phyloP scores from a whole-genome alignment of 2,888 invertebrate species.

The Crepidodera aurea region DNA sequence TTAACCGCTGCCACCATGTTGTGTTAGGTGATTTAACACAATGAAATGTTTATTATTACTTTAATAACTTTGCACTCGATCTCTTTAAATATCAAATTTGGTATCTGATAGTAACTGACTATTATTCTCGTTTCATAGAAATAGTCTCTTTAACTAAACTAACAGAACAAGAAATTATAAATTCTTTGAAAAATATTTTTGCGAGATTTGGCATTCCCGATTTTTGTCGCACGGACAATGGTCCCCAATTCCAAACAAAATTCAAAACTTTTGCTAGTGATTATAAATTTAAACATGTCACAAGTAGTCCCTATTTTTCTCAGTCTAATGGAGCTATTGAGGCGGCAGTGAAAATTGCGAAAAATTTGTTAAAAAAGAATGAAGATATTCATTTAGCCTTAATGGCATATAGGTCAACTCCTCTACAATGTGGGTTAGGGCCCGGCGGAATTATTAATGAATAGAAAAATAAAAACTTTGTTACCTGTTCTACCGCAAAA shows the following conservation, averaged over 20 bases:
- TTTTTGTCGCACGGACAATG: constrained; percentile 44
- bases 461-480: no score
- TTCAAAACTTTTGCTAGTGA: background rate
- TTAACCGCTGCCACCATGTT: no score
- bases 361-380: constrained; percentile 25
- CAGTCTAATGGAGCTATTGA: constrained; percentile 28
- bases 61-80: constrained; percentile 36
- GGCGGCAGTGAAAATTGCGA: constrained; percentile 26
- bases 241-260: constrained; percentile 38
- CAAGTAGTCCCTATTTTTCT: constrained; percentile 38
- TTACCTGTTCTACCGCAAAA: no score
- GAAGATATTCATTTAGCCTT: constrained; percentile 24
- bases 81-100: constrained; percentile 20
- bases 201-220: constrained; percentile 44
- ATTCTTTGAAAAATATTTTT: constrained; percentile 40
- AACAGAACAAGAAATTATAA: constrained; percentile 30
- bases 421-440: constrained; percentile 24
- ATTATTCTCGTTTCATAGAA: constrained; percentile 40
- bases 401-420: constrained; percentile 26
- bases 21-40: no score
- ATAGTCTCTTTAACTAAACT: constrained; percentile 31
- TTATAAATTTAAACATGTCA: constrained; percentile 25
- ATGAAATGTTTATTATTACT: no score
- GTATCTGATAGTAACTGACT: constrained; percentile 35
- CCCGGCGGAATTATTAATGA: constrained; percentile 11